Percentiles rank a stretch among this genome's conserved stretches.
phyloP scores from a whole-genome alignment of 23 tunicate genomes.

The Halocynthia aurantium region DNA sequence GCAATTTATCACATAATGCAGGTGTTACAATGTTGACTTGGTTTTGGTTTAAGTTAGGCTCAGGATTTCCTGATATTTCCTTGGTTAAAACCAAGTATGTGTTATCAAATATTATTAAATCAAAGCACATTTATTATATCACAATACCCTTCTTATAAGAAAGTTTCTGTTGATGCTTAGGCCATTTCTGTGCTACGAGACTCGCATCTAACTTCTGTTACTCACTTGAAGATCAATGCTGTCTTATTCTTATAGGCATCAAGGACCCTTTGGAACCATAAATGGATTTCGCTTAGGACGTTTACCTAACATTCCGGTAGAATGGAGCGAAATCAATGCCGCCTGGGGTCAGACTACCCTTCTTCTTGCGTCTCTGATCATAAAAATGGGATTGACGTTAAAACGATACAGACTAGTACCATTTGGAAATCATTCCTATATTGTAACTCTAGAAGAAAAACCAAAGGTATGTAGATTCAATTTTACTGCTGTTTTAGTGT shows the following conservation, averaged over 20 bases:
- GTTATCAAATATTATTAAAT: too few relatives aligned
- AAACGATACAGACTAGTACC: conserved; percentile 73
- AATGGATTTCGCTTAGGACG: conserved; percentile 91
- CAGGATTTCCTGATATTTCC: too few relatives aligned
- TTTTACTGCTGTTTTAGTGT: not conserved
- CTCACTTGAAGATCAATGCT: not conserved
- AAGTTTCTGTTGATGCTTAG: too few relatives aligned
- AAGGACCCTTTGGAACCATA: conserved; percentile 88
- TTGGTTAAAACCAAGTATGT: too few relatives aligned
- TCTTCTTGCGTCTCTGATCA: conserved; percentile 55
- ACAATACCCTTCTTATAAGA: too few relatives aligned
- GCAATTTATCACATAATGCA: too few relatives aligned
- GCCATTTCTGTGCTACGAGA: too few relatives aligned
- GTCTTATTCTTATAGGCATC: conserved; percentile 43
- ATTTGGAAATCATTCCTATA: conserved; percentile 77
- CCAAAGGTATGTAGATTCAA: conserved; percentile 37
- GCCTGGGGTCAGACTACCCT: conserved; percentile 93
- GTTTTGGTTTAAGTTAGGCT: too few relatives aligned
- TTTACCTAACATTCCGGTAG: conserved; percentile 62
- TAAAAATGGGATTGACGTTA: conserved; percentile 68
- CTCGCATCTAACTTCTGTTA: too few relatives aligned
- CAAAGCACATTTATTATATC: too few relatives aligned
- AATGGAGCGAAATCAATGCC: conserved; percentile 90
- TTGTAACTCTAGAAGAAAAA: conserved; percentile 70
- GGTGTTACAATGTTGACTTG: too few relatives aligned